Base-by-base conservation (phyloP, 2,797 vertebrate genomes). In the Pyrocephalus nanus region DNA sequence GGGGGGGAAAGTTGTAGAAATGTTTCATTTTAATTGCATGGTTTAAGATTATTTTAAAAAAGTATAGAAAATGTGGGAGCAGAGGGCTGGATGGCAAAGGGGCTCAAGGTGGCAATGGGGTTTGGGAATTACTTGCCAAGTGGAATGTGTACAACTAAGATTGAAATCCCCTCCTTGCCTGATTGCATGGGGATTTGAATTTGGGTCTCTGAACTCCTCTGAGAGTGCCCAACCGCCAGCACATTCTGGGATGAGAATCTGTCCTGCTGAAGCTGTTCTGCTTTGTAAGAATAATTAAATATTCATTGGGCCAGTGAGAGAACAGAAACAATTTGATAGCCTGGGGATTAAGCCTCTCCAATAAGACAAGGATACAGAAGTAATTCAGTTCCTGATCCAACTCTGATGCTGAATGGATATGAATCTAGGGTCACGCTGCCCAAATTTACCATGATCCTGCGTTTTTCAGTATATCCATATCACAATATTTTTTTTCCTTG, bases 241-340 rank as follows among this genome's bases (percentile, higher is more conserved):
- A 96, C 69, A 94, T 96, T 95, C 93, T 92, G 94, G 93, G 95
- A 94, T 96, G 75, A 93, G 95, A 96, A 96, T 96, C 96, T 92
- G 95, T 93, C 96, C 96, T 95, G 96, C 95, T 92, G 95, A 95
- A 96, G 69, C 96, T 96, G 94, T 87, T 96, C 96, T 96, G 93
- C 96, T 96, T 96, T 96, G 94, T 95, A 96, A 96, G 95, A 95
- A 96, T 96, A 96, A 96, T 96, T 96, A 95, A 96, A 96, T 96
- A 96, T 96, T 96, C 95, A 96, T 94, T 94, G 96, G 96, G 96
- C 95, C 96, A 96, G 94, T 95, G 88, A 95, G 95, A 96, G 96
- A 96, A 96, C 88, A 96, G 96, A 95, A 96, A 96, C 95, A 96
- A 95, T 93, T 94, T 93, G 93, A 95, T 95, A 96, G 96, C 94